Percentiles rank a stretch among this genome's conserved stretches.
phyloP scores from a whole-genome alignment of 2,113 vertebrate genomes.

The Rhinichthys klamathensis region DNA sequence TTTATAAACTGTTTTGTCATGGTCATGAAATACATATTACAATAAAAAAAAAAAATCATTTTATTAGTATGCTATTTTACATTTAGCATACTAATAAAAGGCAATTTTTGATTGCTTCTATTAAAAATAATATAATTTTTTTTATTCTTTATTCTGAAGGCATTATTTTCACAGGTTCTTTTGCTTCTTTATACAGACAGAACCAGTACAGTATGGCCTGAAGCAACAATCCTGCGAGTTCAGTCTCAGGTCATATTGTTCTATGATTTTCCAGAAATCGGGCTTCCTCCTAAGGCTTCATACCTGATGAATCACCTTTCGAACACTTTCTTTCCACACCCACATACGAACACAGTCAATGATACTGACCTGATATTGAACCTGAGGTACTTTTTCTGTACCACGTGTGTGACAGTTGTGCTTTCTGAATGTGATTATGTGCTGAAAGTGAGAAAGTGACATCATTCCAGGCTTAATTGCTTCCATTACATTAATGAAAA shows the following conservation, averaged over 20 bases:
- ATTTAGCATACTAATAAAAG: too few species aligned
- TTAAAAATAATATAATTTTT: too few species aligned
- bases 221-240: constrained; percentile 38
- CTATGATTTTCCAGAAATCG: constrained; percentile 37
- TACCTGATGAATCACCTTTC: constrained; percentile 43
- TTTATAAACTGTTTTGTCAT: neutral
- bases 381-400: constrained; percentile 3
- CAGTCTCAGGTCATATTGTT: constrained; percentile 53
- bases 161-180: neutral
- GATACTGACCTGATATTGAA: constrained; percentile 40
- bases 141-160: too few species aligned
- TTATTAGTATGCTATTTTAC: too few species aligned
- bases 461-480: neutral
- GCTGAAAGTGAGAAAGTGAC: neutral
- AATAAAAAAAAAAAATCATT: too few species aligned
- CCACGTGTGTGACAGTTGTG: constrained; percentile 19
- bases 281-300: constrained; percentile 50
- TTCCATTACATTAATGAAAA: neutral
- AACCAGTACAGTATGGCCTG: constrained; percentile 6
- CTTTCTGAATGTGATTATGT: neutral
- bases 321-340: constrained; percentile 23
- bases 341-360: neutral
- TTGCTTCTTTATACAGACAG: neutral
- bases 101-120: too few species aligned
- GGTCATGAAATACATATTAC: neutral